Base-by-base conservation (phyloP, 2,888 invertebrate genomes). In the Alitta virens region DNA sequence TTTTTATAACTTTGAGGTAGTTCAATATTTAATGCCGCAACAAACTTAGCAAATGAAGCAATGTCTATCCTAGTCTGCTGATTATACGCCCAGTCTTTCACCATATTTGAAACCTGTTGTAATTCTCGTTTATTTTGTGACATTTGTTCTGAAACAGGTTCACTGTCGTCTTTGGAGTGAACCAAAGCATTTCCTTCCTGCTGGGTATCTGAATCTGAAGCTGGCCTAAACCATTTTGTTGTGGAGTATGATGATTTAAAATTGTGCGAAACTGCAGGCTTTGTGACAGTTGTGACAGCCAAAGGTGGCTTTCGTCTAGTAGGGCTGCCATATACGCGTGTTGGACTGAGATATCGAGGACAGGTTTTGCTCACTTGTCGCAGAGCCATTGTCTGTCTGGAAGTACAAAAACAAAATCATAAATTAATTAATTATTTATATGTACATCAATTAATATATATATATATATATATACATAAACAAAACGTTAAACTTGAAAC, bases 11-110 rank as follows among this genome's bases (percentile, higher is more conserved):
- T 46, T 49, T 64, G 63, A 9, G 66, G 66, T 14, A 66, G 33
- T 25, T 66, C 66, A 12, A 63, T 33, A 25, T 66, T 61, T 16
- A 66, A 51, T 1, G 59, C 49, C 5, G 50, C 43, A 7, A 63
- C 46, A 2, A 63, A n/a, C 33, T 55, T 63, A 2, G 60, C 43
- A 0, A 66, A 23, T 0, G 58, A 21, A 21, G 27, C 33, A 21
- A 53, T 40, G 23, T 61, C 63, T 14, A 63, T 33, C 23, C 42
- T 60, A 5, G 55, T 46, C 7, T 55, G 25, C 16, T 59, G 26
- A 16, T 2, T n/a, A 1, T 46, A 23, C 2, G 59, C 49, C 59
- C 59, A 59, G 2, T 59, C 59, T 2, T 49, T 49, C 1, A 40
- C 25, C 33, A 33, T 5, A 12, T 33, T 33, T 12, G 33, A 33